A percentile compares a stretch with the other conserved stretches of the same genome.
Evolutionary conservation across 2,113 vertebrate genomes (phyloP).

Genomic region (Taxidea taxus): DNA sequence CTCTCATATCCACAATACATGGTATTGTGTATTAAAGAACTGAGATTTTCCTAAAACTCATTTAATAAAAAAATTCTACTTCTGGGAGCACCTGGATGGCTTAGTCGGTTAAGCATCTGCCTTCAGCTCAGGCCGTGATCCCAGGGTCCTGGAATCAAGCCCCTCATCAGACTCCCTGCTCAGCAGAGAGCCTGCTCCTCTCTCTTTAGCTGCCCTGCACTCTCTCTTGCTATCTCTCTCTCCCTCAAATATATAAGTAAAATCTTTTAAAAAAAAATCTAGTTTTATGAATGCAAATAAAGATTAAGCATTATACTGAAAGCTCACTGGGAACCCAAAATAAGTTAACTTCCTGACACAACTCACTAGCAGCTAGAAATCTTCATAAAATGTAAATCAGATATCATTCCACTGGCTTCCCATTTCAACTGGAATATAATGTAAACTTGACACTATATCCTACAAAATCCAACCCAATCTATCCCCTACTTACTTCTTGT

Average conservation of each 20-base stretch:
- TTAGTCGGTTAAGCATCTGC: neutral
- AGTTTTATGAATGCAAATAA: neutral
- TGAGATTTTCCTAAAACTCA: constrained; percentile 39
- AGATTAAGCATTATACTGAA: constrained; percentile 46
- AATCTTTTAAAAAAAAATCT: neutral
- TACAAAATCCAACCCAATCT: neutral
- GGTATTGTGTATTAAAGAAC: constrained; percentile 61
- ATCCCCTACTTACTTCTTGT: neutral
- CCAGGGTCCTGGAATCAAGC: neutral
- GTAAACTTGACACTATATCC: neutral
- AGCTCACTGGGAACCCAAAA: neutral
- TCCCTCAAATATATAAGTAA: neutral
- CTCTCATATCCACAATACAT: neutral
- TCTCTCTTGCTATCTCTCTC: neutral
- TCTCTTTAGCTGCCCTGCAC: neutral
- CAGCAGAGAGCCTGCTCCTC: neutral
- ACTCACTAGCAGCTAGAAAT: neutral
- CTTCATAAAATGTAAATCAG: neutral
- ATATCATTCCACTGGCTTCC: neutral
- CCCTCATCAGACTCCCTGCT: neutral
- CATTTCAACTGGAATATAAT: neutral
- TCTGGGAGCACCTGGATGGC: neutral
- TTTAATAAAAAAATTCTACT: constrained; percentile 17
- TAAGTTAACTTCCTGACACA: constrained; percentile 12
- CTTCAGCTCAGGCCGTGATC: neutral